These are phyloP conservation scores for Drosophila seclusa DNA, from an alignment of 2,888 invertebrate genomes.

Conservation along the genomic window DNA sequence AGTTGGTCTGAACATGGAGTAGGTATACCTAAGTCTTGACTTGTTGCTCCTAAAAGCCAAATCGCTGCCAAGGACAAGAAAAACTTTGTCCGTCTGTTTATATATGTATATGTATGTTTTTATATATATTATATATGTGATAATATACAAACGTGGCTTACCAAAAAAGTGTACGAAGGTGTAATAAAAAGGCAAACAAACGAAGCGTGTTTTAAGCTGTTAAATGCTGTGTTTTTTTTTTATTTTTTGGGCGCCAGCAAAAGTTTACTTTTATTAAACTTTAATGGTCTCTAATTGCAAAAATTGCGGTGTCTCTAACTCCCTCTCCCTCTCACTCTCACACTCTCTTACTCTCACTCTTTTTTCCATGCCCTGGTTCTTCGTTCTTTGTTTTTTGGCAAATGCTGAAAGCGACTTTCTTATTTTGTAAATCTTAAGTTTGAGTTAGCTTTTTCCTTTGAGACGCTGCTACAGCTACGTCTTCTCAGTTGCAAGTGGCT, in stretches of 20 bases:
- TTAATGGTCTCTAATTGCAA: slow-evolving; percentile 73
- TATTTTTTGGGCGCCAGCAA: slow-evolving; percentile 26
- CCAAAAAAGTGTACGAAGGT: slow-evolving; percentile 12
- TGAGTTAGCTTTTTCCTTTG: neutral
- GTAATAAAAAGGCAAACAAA: slow-evolving; percentile 26
- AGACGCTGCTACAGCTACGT: neutral
- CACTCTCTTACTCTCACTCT: neutral
- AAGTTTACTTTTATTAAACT: slow-evolving; percentile 65
- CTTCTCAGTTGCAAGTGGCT: slow-evolving; percentile 4
- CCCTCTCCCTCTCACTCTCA: neutral
- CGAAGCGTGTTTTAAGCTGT: slow-evolving; percentile 54
- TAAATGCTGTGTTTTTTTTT: slow-evolving; percentile 9
- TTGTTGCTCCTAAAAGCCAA: slow-evolving; percentile 17
- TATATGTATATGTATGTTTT: slow-evolving; percentile 3
- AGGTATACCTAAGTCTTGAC: slow-evolving; percentile 16
- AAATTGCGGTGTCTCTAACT: slow-evolving; percentile 28
- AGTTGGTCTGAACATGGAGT: slow-evolving; percentile 13
- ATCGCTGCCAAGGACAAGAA: slow-evolving; percentile 20
- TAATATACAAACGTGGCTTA: neutral
- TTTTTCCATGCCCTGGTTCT: neutral
- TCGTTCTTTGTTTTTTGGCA: slow-evolving; percentile 27
- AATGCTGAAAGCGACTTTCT: slow-evolving; percentile 17
- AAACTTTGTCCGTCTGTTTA: slow-evolving; percentile 15
- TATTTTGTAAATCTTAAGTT: slow-evolving; percentile 5
- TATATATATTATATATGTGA: slow-evolving; percentile 3